These are phyloP conservation scores for Buphagus erythrorhynchus DNA, from an alignment of 2,797 vertebrate species.

Conservation along the genomic window DNA sequence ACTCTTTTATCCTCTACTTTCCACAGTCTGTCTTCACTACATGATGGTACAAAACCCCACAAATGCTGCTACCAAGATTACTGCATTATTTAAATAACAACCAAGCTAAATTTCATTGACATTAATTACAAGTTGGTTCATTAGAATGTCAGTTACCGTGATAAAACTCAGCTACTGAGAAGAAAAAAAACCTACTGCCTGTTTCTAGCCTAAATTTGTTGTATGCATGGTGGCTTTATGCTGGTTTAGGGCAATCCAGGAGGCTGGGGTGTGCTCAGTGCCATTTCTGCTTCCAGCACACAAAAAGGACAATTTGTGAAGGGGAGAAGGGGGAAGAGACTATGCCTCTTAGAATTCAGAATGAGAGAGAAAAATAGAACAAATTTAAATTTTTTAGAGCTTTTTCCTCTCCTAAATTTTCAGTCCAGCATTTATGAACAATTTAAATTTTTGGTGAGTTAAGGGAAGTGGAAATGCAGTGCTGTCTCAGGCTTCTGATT, in stretches of 20 bases:
- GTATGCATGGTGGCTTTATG: fast-evolving
- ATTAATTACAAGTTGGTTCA: constrained; percentile 16
- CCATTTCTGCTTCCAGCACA: background rate
- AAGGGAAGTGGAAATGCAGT: background rate
- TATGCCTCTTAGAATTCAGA: background rate
- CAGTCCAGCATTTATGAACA: fast-evolving
- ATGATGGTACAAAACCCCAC: background rate
- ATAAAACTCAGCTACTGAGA: background rate
- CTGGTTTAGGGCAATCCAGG: background rate
- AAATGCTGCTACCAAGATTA: background rate
- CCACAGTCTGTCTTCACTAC: background rate
- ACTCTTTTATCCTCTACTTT: background rate
- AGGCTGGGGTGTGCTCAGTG: background rate
- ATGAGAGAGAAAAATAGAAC: background rate
- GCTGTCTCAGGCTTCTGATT: background rate
- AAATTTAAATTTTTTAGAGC: background rate
- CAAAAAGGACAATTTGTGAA: fast-evolving
- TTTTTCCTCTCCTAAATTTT: background rate
- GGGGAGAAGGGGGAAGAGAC: background rate
- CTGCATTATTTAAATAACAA: background rate
- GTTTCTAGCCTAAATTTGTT: background rate
- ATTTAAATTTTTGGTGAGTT: background rate
- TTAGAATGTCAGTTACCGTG: background rate
- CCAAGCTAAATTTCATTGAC: background rate
- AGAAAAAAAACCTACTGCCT: background rate